Evolutionary conservation across 2,888 invertebrate species (phyloP).

Genomic region (Cantharis nigra): DNA sequence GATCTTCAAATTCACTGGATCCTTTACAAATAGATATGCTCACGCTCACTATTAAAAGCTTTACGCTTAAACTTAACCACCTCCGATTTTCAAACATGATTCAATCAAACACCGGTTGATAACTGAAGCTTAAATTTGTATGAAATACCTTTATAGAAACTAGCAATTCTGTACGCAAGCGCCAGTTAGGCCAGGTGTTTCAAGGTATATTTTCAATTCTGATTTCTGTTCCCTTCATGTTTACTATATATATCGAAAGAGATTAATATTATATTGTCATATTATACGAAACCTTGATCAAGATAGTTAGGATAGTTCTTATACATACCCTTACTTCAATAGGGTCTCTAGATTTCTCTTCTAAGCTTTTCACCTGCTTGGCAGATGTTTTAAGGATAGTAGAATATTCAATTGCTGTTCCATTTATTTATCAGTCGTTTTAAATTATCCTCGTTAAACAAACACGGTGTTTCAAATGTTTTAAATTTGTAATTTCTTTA

Average conservation of each 20-base stretch:
- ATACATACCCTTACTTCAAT: constrained; percentile 17
- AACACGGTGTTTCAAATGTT: background rate
- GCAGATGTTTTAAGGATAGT: constrained; percentile 19
- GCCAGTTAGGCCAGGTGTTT: constrained; percentile 26
- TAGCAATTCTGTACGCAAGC: constrained; percentile 24
- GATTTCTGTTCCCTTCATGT: background rate
- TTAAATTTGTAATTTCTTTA: background rate
- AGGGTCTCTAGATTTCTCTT: constrained; percentile 16
- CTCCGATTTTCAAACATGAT: constrained; percentile 14
- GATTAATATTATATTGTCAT: background rate
- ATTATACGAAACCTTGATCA: background rate
- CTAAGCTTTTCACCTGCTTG: constrained; percentile 27
- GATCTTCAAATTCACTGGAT: constrained; percentile 49
- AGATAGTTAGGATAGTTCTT: constrained; percentile 1
- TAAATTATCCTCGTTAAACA: background rate
- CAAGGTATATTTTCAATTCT: constrained; percentile 24
- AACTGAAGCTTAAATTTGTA: constrained; percentile 24
- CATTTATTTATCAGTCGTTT: background rate
- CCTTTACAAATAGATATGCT: constrained; percentile 17
- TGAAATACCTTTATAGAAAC: constrained; percentile 27
- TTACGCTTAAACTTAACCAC: constrained; percentile 26
- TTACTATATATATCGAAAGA: background rate
- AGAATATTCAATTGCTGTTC: background rate
- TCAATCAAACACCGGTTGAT: constrained; percentile 11
- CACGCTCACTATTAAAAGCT: constrained; percentile 27